Conservation (phyloP, 2,797 vertebrate species). For the Pangasius larnaudii region DNA sequence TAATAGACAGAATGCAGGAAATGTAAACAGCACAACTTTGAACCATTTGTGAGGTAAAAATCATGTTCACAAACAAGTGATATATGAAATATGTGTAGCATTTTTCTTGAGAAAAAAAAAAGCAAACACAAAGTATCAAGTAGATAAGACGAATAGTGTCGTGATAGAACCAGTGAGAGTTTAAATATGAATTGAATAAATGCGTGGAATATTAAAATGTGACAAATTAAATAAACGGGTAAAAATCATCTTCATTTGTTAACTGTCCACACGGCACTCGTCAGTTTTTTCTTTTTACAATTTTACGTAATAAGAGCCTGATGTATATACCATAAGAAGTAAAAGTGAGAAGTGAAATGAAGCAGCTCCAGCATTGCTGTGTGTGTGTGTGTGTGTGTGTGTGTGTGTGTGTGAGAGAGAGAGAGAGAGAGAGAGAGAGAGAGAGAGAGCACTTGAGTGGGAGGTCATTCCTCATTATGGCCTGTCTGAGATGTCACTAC, state of each 20-base stretch:
- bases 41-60: neutral
- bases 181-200: neutral
- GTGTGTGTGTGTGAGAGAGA: slow-evolving; percentile 20
- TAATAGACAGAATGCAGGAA: neutral
- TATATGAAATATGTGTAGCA: neutral
- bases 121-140: neutral
- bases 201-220: neutral
- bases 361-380: neutral
- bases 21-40: neutral
- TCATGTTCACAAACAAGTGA: neutral
- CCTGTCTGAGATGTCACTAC: slow-evolving; percentile 30
- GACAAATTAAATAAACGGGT: neutral
- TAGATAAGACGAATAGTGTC: neutral
- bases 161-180: neutral
- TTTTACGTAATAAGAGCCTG: neutral
- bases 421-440: slow-evolving; percentile 4
- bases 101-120: neutral
- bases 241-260: neutral
- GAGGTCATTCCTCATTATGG: slow-evolving; percentile 19
- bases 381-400: neutral
- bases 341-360: slow-evolving; percentile 19
- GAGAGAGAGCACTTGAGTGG: slow-evolving; percentile 14
- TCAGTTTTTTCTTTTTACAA: neutral
- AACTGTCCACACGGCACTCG: neutral
- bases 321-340: neutral